Conservation (phyloP, 2,113 vertebrate species). For the Tenebrosternarchus preto region DNA sequence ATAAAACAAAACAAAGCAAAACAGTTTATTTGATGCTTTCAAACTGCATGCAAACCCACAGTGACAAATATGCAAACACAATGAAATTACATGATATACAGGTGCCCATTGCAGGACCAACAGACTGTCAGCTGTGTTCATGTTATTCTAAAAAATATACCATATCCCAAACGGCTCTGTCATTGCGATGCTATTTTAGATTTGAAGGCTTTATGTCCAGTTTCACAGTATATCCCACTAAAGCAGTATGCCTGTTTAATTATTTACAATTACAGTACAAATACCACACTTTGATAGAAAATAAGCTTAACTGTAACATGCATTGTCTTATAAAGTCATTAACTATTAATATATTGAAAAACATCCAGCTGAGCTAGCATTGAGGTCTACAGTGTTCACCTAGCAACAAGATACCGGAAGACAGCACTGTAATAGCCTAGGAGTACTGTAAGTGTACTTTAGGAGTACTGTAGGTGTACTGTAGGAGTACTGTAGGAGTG, state of each 20-base stretch:
- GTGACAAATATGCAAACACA: constrained; percentile 54
- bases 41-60: constrained; percentile 52
- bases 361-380: constrained; percentile 33
- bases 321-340: constrained; percentile 37
- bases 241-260: constrained; percentile 30
- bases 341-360: constrained; percentile 21
- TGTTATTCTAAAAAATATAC: constrained; percentile 27
- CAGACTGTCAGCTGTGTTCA: not conserved
- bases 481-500: not conserved
- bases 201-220: constrained; percentile 24
- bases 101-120: not conserved
- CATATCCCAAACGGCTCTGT: not conserved
- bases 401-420: constrained; percentile 28
- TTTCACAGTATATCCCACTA: constrained; percentile 35
- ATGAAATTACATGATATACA: constrained; percentile 40
- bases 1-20: constrained; percentile 47
- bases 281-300: constrained; percentile 46
- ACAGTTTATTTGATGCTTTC: not conserved
- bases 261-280: constrained; percentile 52
- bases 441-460: not conserved
- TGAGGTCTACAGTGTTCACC: constrained; percentile 19
- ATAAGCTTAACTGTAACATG: constrained; percentile 51
- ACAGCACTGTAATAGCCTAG: constrained; percentile 37
- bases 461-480: not conserved
- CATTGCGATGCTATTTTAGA: constrained; percentile 1